Conservation (phyloP, 2,113 vertebrate species). For the Entosphenus tridentatus region DNA sequence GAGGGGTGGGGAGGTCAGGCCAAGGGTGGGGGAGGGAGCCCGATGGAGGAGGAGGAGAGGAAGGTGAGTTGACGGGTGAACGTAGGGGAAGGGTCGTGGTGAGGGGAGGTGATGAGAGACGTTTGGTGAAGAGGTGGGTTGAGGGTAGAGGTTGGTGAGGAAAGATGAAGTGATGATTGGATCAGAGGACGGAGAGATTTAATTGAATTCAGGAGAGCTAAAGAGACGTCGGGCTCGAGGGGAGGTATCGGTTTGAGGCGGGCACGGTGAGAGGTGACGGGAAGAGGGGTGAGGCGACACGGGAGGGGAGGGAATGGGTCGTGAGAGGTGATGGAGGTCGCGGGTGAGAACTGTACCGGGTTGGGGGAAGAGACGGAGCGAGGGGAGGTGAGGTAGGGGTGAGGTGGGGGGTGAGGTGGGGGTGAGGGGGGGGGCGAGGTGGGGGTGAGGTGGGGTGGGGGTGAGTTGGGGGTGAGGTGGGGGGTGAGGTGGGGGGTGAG, state of each 20-base stretch:
- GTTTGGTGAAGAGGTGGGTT: accelerated
- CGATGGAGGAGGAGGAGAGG: background rate
- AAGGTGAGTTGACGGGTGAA: background rate
- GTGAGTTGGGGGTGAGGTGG: too few species aligned
- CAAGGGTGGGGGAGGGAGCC: background rate
- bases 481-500: too few species aligned
- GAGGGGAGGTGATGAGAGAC: background rate
- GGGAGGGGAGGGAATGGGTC: background rate
- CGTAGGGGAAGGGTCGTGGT: background rate
- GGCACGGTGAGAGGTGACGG: background rate
- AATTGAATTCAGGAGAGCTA: background rate
- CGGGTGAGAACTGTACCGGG: too few species aligned
- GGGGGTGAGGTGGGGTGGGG: too few species aligned
- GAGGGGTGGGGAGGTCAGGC: background rate
- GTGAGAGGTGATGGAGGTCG: too few species aligned
- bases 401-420: too few species aligned
- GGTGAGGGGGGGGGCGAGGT: too few species aligned
- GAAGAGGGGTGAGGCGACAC: accelerated
- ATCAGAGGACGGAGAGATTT: too few species aligned
- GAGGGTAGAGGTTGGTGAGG: too few species aligned
- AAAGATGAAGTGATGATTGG: background rate
- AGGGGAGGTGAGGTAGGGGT: too few species aligned
- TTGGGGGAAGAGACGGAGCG: too few species aligned
- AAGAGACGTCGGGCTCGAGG: background rate
- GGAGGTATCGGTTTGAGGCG: background rate